These are phyloP conservation scores for Drosophila testacea DNA, from an alignment of 2,888 invertebrate species.

Conservation along the genomic window DNA sequence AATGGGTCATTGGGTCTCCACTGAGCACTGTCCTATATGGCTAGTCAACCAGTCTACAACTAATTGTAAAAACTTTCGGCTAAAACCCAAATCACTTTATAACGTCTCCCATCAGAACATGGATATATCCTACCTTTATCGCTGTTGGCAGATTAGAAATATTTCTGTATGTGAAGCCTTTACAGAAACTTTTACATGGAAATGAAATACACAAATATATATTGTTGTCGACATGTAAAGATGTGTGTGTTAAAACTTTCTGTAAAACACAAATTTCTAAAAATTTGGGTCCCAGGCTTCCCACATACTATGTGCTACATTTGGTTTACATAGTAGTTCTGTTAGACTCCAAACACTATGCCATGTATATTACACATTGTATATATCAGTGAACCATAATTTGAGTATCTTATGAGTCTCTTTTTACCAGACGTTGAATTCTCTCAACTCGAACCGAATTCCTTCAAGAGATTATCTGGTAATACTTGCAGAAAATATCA, in stretches of 20 bases:
- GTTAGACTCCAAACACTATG: too few relatives aligned
- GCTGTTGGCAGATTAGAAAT: background rate
- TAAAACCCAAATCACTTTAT: slow-evolving; percentile 11
- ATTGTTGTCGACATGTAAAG: background rate
- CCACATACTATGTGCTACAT: background rate
- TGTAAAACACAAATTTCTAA: background rate
- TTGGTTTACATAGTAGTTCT: background rate
- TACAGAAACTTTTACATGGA: background rate
- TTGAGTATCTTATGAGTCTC: background rate
- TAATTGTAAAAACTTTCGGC: slow-evolving; percentile 10
- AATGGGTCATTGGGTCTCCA: slow-evolving; percentile 13
- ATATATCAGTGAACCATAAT: background rate
- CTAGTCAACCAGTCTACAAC: background rate
- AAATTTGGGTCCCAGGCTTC: background rate
- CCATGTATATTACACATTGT: too few relatives aligned
- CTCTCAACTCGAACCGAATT: too few relatives aligned
- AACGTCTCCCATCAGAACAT: background rate
- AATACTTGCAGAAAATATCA: slow-evolving; percentile 29
- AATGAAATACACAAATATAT: background rate
- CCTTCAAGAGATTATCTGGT: background rate
- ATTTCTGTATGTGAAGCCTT: background rate
- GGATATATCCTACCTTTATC: slow-evolving; percentile 6
- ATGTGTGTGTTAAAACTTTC: background rate
- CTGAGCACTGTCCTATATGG: slow-evolving; percentile 20
- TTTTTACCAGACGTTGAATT: background rate